Base-by-base conservation (phyloP, 2,797 vertebrate genomes). In the Petrocephalus schoutedeni region DNA sequence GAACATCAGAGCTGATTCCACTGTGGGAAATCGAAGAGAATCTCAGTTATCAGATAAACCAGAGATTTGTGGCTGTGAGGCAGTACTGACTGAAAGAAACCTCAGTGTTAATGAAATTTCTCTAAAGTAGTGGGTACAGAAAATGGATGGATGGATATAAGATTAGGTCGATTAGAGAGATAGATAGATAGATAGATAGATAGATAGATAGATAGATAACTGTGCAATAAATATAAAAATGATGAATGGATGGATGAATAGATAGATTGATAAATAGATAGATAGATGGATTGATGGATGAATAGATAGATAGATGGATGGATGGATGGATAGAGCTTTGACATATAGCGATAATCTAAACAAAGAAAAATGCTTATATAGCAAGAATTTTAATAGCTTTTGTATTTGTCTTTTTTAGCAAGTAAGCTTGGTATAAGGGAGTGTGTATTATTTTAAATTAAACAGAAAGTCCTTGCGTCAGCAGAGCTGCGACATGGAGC, bases 21-120 rank as follows among this genome's bases (percentile, higher is more conserved):
- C 41, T 77, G 71, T 77, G 71, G 71, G 71, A 77, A 77, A 77
- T 77, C 36, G 32, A 77, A 77, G 36, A n/a, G 36, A 77, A 77
- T 77, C 28, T 77, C 71, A 45, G 32, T 77, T 77, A 45, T 77
- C 71, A 77, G 36, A 77, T 77, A 45, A 41, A 41, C 36, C 16
- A 7, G 14, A 41, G 6, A 77, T 4, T 36, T 77, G 16, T 77
- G 71, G 36, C 71, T 77, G 71, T 77, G 28, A 77, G 71, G 36
- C 36, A 77, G 36, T n/a, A 77, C 16, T 77, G 36, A 77, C 71
- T 71, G 64, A 36, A 71, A 32, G 64, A 71, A 45, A 16, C 71
- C n/a, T 41, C 71, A 77, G 0, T 16, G 19, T 77, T 77, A 77
- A 41, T 77, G 14, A 41, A 77, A 19, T 57, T 57, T 57, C 56